Percentiles rank a stretch among this genome's conserved stretches.
Conservation (phyloP, 2,797 vertebrate genomes). For the Pangasius djambal region DNA sequence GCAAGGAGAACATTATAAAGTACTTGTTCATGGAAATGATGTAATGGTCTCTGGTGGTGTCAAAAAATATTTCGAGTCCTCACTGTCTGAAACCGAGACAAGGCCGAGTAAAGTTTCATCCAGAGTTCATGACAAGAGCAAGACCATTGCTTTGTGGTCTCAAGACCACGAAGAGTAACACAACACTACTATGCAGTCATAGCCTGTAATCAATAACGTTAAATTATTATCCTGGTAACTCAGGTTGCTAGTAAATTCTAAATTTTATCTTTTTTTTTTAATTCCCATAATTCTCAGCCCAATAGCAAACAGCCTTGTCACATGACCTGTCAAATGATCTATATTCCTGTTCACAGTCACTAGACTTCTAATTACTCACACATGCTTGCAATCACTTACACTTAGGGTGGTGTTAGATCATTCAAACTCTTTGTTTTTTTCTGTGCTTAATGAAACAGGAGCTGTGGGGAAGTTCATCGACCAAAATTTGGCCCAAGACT, state of each 20-base stretch:
- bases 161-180: neutral
- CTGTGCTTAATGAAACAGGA: neutral
- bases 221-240: neutral
- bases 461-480: neutral
- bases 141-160: neutral
- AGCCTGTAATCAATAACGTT: neutral
- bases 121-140: neutral
- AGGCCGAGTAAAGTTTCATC: neutral
- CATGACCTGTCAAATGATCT: neutral
- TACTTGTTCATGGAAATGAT: neutral
- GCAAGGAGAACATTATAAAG: neutral
- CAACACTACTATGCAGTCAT: neutral
- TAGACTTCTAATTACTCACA: neutral
- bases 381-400: neutral
- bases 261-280: neutral
- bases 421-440: neutral
- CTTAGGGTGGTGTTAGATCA: neutral
- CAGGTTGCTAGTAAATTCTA: neutral
- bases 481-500: neutral
- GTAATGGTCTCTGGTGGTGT: neutral
- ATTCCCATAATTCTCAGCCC: neutral
- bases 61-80: neutral
- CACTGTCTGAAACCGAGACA: neutral
- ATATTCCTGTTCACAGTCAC: neutral
- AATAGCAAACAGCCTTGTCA: neutral